A percentile compares a stretch with the other conserved stretches of the same genome.
These are phyloP conservation scores for Plagodis pulveraria DNA, from an alignment of 2,888 invertebrate species.

Conservation along the genomic window DNA sequence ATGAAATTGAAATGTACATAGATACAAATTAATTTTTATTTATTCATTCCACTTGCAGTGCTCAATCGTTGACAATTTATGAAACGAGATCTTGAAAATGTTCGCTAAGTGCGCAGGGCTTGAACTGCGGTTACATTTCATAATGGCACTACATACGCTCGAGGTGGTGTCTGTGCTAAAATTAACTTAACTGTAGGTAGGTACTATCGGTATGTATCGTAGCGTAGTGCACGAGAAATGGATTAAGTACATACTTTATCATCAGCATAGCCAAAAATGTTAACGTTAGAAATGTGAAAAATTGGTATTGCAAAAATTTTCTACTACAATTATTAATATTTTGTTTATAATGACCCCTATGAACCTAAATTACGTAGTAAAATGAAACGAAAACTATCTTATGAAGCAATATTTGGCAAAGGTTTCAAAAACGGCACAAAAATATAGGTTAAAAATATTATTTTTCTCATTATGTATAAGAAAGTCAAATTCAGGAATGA, in stretches of 20 bases:
- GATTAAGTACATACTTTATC: slow-evolving; percentile 49
- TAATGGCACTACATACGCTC: slow-evolving; percentile 64
- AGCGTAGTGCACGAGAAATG: slow-evolving; percentile 35
- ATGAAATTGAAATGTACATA: slow-evolving; percentile 39
- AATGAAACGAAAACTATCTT: slow-evolving; percentile 43
- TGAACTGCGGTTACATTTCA: slow-evolving; percentile 40
- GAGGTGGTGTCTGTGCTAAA: slow-evolving; percentile 40
- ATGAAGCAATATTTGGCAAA: slow-evolving; percentile 58
- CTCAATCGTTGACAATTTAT: slow-evolving; percentile 72
- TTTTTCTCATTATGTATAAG: slow-evolving; percentile 30
- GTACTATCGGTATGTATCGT: slow-evolving; percentile 37
- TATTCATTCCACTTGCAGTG: slow-evolving; percentile 75
- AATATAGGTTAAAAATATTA: slow-evolving; percentile 35
- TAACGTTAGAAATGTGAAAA: slow-evolving; percentile 25
- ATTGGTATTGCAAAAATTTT: slow-evolving; percentile 14
- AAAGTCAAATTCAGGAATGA: slow-evolving; percentile 41
- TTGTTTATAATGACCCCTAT: slow-evolving; percentile 34
- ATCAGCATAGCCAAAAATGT: slow-evolving; percentile 39
- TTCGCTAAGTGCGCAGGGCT: slow-evolving; percentile 44
- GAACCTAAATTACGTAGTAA: slow-evolving; percentile 35
- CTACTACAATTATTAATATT: slow-evolving; percentile 15
- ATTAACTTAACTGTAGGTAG: slow-evolving; percentile 33
- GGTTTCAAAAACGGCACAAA: slow-evolving; percentile 46
- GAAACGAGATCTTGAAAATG: slow-evolving; percentile 67
- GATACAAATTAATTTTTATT: slow-evolving; percentile 63